Evolutionary conservation across 1,140 invertebrate genomes (phyloP).

Genomic region (Drosophila equinoxialis): DNA sequence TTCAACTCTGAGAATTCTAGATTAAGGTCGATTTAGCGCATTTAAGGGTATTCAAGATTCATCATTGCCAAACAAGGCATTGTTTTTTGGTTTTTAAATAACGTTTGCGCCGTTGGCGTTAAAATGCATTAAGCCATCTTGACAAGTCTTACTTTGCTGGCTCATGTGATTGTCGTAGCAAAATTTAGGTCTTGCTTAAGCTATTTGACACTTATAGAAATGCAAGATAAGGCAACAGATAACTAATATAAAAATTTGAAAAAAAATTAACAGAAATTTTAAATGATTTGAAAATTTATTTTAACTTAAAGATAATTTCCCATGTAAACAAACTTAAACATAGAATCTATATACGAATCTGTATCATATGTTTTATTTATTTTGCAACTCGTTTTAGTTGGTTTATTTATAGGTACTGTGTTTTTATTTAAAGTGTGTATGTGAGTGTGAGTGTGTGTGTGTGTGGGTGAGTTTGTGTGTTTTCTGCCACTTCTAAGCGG

Average conservation of each 20-base stretch:
- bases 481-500: conserved; percentile 73
- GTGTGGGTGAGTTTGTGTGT: conserved; percentile 32
- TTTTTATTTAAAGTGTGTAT: conserved; percentile 8
- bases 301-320: not conserved
- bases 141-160: conserved; percentile 31
- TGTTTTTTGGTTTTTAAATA: conserved; percentile 34
- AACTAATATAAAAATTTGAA: too few species aligned
- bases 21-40: too few species aligned
- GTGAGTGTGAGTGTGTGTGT: conserved; percentile 20
- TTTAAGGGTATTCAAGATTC: not conserved
- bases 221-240: not conserved
- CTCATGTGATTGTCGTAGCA: not conserved
- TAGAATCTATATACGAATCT: not conserved
- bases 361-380: conserved; percentile 36
- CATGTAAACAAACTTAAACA: conserved; percentile 8
- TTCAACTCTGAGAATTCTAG: too few species aligned
- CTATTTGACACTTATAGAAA: not conserved
- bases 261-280: not conserved
- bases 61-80: not conserved
- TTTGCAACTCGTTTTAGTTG: conserved; percentile 64
- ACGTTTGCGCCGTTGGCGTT: conserved; percentile 57
- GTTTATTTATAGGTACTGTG: conserved; percentile 62
- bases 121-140: conserved; percentile 70
- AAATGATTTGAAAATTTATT: not conserved
- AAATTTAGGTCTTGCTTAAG: not conserved